Evolutionary conservation across 2,888 invertebrate species (phyloP).

Genomic region (Sturmia bella): DNA sequence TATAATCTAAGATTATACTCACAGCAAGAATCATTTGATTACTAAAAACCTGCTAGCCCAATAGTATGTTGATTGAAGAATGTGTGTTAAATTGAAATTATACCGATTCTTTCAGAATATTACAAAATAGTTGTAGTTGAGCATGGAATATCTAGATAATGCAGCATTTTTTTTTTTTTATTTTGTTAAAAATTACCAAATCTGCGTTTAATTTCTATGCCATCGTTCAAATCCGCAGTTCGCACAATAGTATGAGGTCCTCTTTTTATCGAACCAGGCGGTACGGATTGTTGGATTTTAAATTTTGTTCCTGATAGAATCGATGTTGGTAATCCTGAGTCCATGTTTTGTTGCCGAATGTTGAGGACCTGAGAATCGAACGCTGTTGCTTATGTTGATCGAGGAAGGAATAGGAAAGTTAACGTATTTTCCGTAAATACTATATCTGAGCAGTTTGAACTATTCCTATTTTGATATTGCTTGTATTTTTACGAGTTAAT

Average conservation of each 20-base stretch:
- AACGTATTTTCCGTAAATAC: too few species aligned
- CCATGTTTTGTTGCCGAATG: conserved; percentile 33
- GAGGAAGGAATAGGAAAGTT: too few species aligned
- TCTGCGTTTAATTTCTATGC: conserved; percentile 72
- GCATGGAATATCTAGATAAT: conserved; percentile 34
- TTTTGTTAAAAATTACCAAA: conserved; percentile 73
- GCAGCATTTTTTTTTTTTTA: not conserved
- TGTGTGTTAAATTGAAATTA: too few species aligned
- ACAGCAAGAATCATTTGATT: not conserved
- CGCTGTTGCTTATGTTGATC: not conserved
- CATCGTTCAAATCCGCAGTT: conserved; percentile 72
- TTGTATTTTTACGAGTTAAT: too few species aligned
- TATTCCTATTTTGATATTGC: too few species aligned
- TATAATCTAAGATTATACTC: conserved; percentile 1
- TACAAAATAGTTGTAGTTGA: conserved; percentile 6
- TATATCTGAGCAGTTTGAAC: too few species aligned
- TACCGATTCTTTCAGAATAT: too few species aligned
- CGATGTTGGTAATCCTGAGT: conserved; percentile 30
- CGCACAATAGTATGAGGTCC: conserved; percentile 72
- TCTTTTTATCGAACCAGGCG: conserved; percentile 69
- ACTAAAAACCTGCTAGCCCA: too few species aligned
- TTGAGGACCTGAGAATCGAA: too few species aligned
- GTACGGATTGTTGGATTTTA: conserved; percentile 72
- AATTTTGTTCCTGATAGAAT: conserved; percentile 65
- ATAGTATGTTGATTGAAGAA: conserved; percentile 62